Base-by-base conservation (phyloP, 2,888 invertebrate genomes). In the Athripsodes cinereus region DNA sequence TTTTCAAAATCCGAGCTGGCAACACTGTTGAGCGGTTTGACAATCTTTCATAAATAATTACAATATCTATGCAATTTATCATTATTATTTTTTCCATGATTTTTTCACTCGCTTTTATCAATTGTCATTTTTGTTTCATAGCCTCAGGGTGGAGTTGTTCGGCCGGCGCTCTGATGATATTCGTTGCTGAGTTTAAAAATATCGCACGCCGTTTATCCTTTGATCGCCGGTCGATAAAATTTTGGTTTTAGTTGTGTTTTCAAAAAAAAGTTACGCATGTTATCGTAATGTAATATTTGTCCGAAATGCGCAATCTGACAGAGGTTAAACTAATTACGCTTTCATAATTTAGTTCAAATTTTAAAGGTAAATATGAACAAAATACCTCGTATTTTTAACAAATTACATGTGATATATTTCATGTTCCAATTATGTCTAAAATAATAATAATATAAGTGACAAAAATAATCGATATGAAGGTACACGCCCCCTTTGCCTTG, bases 401-500 rank as follows among this genome's bases (percentile, higher is more conserved):
- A 8, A 40, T 6, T 26, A 40, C 40, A n/a, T 8, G 2, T 40
- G 40, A 40, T 8, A 40, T 13, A 40, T 40, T 40, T 40, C 10
- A 26, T n/a, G 40, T 13, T 5, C 40, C 13, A 40, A n/a, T 40
- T 40, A 3, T 40, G 40, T 40, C 26, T 26, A 10, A 6, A 26
- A 26, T 26, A 26, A 26, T 26, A 6, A 40, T 40, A n/a, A 40
- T 40, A 13, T 3, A 31, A 40, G 16, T 40, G 47, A 47, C 21
- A 19, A 47, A 26, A 50, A 48, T 46, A 57, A 52, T 57, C 52
- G 57, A 52, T 57, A 52, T 52, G 20, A 34, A 22, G 13, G 56
- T 52, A 56, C 52, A 56, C 56, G 56, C 56, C 56, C 56, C 56
- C 56, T 56, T 56, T 56, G 50, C 40, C 40, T 55, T 55, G 40